Percentiles rank a stretch among this genome's conserved stretches.
Conservation (phyloP, 2,797 vertebrate genomes). For the Peromyscus aztecus region DNA sequence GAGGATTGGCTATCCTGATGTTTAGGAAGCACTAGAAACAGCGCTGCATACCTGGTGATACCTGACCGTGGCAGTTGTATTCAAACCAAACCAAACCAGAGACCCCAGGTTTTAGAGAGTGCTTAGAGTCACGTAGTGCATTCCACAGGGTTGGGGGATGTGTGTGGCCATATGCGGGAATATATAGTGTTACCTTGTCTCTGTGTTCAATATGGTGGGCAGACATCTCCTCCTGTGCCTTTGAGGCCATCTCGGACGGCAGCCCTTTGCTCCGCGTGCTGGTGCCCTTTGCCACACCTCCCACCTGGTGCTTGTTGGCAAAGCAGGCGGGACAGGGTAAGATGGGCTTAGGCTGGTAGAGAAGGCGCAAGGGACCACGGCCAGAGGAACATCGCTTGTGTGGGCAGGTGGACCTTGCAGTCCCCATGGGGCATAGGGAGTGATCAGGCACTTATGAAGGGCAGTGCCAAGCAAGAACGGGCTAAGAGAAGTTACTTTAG, state of each 20-base stretch:
- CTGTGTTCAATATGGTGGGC: not conserved
- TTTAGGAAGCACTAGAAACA: not conserved
- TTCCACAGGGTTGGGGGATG: rapidly evolving
- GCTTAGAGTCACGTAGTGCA: rapidly evolving
- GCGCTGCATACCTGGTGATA: rapidly evolving
- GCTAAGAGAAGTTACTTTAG: rapidly evolving
- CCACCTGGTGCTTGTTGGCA: rapidly evolving
- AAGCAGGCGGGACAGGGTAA: not conserved
- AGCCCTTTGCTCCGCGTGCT: not conserved
- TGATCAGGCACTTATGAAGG: not conserved
- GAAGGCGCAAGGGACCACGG: not conserved
- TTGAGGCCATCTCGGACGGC: not conserved
- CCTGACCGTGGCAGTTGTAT: not conserved
- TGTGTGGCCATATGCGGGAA: too few relatives aligned
- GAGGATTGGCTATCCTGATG: not conserved
- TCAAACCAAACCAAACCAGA: not conserved
- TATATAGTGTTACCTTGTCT: too few relatives aligned
- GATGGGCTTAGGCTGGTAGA: not conserved
- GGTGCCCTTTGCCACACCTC: rapidly evolving
- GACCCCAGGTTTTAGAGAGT: not conserved
- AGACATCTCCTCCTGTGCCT: not conserved
- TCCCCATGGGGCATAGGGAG: not conserved
- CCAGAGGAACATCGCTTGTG: not conserved
- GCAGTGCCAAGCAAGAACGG: rapidly evolving
- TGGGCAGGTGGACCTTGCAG: not conserved